Evolutionary conservation across 2,888 invertebrate genomes (phyloP).

Genomic region (Lasioglossum leucozonium): DNA sequence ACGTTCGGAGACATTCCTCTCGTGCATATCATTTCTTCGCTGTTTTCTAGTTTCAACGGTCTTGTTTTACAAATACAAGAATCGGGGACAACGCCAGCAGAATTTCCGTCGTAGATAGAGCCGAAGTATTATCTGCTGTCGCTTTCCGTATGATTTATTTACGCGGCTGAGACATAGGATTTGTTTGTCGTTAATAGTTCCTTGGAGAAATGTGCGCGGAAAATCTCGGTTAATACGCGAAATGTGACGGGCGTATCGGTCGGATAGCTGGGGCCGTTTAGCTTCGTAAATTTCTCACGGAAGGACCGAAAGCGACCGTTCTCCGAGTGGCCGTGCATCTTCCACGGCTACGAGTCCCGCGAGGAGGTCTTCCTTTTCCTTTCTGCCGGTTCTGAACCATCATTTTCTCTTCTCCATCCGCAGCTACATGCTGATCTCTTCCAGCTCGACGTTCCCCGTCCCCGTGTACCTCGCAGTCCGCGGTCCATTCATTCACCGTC

Average conservation of each 20-base stretch:
- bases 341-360: constrained; percentile 78
- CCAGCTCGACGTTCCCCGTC: constrained; percentile 27
- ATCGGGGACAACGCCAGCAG: not conserved
- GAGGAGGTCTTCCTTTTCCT: constrained; percentile 74
- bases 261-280: constrained; percentile 60
- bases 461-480: constrained; percentile 24
- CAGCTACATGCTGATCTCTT: constrained; percentile 33
- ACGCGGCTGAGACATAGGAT: not conserved
- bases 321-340: constrained; percentile 78
- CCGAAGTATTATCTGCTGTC: not conserved
- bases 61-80: too few species aligned
- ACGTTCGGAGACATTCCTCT: not conserved
- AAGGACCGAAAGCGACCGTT: constrained; percentile 66
- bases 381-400: constrained; percentile 38
- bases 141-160: not conserved
- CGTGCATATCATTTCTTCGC: not conserved
- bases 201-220: not conserved
- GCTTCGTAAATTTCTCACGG: constrained; percentile 73
- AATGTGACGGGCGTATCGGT: not conserved
- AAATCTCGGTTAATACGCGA: constrained; percentile 15
- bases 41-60: not conserved
- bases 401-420: constrained; percentile 36
- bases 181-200: not conserved
- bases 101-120: not conserved
- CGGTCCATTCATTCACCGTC: constrained; percentile 37